Base-by-base conservation (phyloP, 1,140 invertebrate genomes). In the Cotesia glomerata region DNA sequence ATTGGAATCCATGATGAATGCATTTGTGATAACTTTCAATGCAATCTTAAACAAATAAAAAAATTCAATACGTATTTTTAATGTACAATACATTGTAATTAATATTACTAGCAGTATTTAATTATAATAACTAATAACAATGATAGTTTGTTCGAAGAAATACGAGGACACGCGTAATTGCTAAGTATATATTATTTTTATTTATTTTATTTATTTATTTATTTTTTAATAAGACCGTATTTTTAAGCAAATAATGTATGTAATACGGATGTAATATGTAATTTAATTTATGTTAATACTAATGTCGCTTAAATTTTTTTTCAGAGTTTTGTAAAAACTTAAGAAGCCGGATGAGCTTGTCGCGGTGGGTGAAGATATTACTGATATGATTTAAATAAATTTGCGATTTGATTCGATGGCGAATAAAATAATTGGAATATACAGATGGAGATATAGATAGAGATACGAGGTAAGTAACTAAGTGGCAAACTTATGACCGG, bases 1-100 rank as follows among this genome's bases (percentile, higher is more conserved):
- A 78, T 94, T 90, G 77, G 94, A 95, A 89, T 95, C 94, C 94
- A 95, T 95, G 77, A 81, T 84, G 80, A 80, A 82, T 76, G 82
- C 82, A 85, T 85, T 82, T 82, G 80, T 78, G 76, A 77, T 77
- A 79, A 78, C 66, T 75, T 61, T 68, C 67, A 52, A 76, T 62
- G 62, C 72, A 74, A 72, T 80, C 81, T 83, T 77, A 26, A 74
- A 82, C 77, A 65, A 56, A 63, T 36, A 69, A 72, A 65, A 54
- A 56, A 36, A 35, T 34, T 45, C 39, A 45, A 45, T 45, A 45
- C 39, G 39, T 11, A 45, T 45, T 45, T 45, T 45, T 7, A 45
- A 45, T 45, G 39, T 45, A 45, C 11, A 45, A 45, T 45, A 45
- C 39, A 45, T 45, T 11, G 39, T 11, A 45, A 51, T 32, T 52